A percentile compares a stretch with the other conserved stretches of the same genome.
phyloP scores from a whole-genome alignment of 2,888 invertebrate genomes.

The Automeris io region DNA sequence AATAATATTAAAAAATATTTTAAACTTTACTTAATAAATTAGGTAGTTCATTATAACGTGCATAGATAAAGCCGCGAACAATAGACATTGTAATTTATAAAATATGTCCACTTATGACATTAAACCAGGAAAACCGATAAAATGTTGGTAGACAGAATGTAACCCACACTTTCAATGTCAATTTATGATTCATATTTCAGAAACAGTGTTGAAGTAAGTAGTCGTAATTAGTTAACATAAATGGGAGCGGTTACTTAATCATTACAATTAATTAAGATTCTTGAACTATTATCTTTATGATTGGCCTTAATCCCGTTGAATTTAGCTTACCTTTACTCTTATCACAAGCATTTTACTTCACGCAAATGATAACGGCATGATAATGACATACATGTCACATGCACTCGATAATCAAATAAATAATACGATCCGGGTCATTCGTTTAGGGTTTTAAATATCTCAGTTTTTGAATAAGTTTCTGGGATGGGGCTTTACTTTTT shows the following conservation, averaged over 20 bases:
- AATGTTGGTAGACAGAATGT: too few species aligned
- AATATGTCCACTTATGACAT: neutral
- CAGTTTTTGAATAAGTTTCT: neutral
- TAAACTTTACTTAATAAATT: too few species aligned
- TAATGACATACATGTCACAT: conserved; percentile 15
- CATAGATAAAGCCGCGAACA: too few species aligned
- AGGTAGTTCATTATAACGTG: too few species aligned
- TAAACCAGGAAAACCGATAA: conserved; percentile 1
- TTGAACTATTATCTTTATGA: neutral
- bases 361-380: conserved; percentile 14
- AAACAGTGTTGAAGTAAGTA: too few species aligned
- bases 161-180: too few species aligned
- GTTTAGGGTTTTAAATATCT: conserved; percentile 7
- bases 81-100: too few species aligned
- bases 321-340: conserved; percentile 2
- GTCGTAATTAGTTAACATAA: too few species aligned
- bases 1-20: too few species aligned
- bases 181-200: too few species aligned
- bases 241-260: too few species aligned
- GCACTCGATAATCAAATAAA: conserved; percentile 16
- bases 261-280: neutral
- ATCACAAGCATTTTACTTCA: conserved; percentile 16
- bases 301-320: conserved; percentile 5
- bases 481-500: neutral
- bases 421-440: conserved; percentile 28